Conservation (phyloP, 2,113 vertebrate species). For the Illadopsis cleaveri region DNA sequence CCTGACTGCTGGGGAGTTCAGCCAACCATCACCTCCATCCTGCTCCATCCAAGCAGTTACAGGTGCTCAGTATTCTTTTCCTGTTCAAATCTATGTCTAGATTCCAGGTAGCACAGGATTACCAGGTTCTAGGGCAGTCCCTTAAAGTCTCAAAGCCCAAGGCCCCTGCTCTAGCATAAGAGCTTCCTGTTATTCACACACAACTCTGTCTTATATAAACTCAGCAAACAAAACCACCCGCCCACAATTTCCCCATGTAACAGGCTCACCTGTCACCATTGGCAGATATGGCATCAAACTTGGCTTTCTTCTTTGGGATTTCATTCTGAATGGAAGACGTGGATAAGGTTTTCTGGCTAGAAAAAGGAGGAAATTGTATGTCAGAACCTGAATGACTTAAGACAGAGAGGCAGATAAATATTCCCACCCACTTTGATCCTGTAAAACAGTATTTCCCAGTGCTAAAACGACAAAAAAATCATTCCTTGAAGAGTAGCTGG, state of each 20-base stretch:
- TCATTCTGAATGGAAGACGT: slow-evolving; percentile 86
- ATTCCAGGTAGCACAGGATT: neutral
- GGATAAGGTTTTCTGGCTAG: slow-evolving; percentile 85
- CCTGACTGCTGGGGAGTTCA: neutral
- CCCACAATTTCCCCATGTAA: neutral
- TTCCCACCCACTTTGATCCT: slow-evolving; percentile 21
- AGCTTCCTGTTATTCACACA: neutral
- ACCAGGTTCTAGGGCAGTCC: neutral
- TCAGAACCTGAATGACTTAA: slow-evolving; percentile 63
- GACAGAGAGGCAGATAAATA: slow-evolving; percentile 1
- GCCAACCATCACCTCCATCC: neutral
- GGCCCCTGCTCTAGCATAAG: neutral
- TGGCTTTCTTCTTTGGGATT: slow-evolving; percentile 86
- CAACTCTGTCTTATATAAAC: neutral
- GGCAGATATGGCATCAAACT: slow-evolving; percentile 81
- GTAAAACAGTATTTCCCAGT: neutral
- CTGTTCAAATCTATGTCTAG: neutral
- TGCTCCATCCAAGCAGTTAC: neutral
- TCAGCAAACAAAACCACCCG: neutral
- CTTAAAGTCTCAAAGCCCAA: neutral
- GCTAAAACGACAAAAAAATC: neutral
- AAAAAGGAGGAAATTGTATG: slow-evolving; percentile 30
- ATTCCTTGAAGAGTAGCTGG: neutral
- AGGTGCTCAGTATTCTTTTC: neutral
- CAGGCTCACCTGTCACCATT: slow-evolving; percentile 83